Percentiles rank a stretch among this genome's conserved stretches.
Evolutionary conservation across 2,797 vertebrate genomes (phyloP).

Genomic region (Sarcophilus harrisii): DNA sequence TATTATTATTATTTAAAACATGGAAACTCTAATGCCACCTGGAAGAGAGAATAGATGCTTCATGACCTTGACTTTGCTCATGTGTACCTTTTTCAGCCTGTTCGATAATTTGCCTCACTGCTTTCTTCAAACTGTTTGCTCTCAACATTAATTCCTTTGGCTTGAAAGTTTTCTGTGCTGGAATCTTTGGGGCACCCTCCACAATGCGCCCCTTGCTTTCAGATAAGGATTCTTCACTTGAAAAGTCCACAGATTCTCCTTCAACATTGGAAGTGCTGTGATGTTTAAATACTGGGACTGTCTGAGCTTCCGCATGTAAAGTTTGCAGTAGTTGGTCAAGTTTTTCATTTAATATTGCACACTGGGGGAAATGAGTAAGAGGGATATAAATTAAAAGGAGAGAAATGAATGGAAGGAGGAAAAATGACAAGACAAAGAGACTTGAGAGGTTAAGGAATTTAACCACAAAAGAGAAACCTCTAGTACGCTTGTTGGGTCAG

Average conservation of each 20-base stretch:
- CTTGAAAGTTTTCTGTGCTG: constrained; percentile 88
- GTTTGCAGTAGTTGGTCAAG: constrained; percentile 95
- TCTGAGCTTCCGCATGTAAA: constrained; percentile 90
- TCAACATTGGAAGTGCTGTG: constrained; percentile 90
- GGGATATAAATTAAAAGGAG: background rate
- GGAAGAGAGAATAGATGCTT: background rate
- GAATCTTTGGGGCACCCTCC: constrained; percentile 88
- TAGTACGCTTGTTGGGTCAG: background rate
- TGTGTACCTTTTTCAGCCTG: constrained; percentile 94
- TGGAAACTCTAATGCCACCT: background rate
- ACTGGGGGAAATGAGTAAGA: constrained; percentile 83
- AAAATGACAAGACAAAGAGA: background rate
- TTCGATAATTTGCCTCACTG: constrained; percentile 96
- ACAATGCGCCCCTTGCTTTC: constrained; percentile 92
- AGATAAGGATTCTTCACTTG: constrained; percentile 92
- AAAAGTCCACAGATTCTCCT: constrained; percentile 89
- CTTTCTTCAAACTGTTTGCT: constrained; percentile 98
- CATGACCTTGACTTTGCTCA: background rate
- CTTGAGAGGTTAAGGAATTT: background rate
- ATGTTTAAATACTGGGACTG: constrained; percentile 82
- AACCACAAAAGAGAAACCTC: background rate
- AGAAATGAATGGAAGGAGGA: background rate
- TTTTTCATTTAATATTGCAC: constrained; percentile 95
- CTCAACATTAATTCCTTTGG: constrained; percentile 94
- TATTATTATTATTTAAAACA: background rate